phyloP scores from a whole-genome alignment of 2,113 vertebrate genomes.

The rat (Rattus norvegicus) region GRCr8 NC_086026.1:10156001-10156500 shows the following conservation, averaged over 20 bases:
- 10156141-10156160: constrained; percentile 96
- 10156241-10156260: background rate
- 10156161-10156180: background rate
- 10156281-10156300: background rate
- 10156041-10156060: constrained; percentile 99
- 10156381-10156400: background rate
- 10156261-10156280: background rate
- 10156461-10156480: background rate
- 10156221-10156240: background rate
- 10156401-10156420: background rate
- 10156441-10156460: background rate
- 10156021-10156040: constrained; percentile 98
- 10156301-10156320: background rate
- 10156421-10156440: background rate
- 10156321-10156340: background rate
- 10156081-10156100: constrained; percentile 98
- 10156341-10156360: background rate
- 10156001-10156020: constrained; percentile 97
- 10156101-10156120: constrained; percentile 99
- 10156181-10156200: background rate
- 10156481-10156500: background rate
- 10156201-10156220: background rate
- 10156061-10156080: constrained; percentile 98
- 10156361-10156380: constrained; percentile 21
- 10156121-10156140: constrained; percentile 98